A percentile compares a stretch with the other conserved stretches of the same genome.
These are phyloP conservation scores for Palaemon carinicauda DNA, from an alignment of 1,140 invertebrate genomes.

Conservation along the genomic window DNA sequence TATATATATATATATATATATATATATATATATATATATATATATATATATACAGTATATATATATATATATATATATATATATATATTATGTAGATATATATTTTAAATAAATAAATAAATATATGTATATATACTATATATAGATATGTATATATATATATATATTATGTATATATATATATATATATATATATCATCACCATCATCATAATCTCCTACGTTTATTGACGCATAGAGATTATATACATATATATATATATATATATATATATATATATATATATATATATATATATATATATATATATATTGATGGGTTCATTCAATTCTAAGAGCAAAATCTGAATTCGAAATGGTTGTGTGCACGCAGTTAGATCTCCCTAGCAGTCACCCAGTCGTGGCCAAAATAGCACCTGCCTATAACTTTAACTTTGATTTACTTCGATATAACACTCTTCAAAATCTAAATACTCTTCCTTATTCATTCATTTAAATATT, in stretches of 20 bases:
- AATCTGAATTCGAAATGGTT: no score
- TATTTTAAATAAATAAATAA: neutral
- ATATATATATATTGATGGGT: no score
- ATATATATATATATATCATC: neutral
- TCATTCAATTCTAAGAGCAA: no score
- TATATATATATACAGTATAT: neutral
- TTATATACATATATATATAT: neutral
- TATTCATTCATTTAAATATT: no score
- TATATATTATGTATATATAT: neutral
- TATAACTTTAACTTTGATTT: no score
- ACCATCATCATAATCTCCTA: no score
- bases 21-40: neutral
- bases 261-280: neutral
- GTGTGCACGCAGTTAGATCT: no score
- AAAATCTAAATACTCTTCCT: no score
- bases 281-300: neutral
- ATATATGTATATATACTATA: neutral
- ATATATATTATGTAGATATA: neutral
- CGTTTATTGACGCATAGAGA: no score
- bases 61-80: neutral
- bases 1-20: neutral
- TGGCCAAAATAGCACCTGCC: no score
- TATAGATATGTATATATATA: neutral
- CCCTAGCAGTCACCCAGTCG: no score
- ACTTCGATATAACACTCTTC: no score